phyloP scores from a whole-genome alignment of 2,888 invertebrate species.

The Philopedon plagiatum region DNA sequence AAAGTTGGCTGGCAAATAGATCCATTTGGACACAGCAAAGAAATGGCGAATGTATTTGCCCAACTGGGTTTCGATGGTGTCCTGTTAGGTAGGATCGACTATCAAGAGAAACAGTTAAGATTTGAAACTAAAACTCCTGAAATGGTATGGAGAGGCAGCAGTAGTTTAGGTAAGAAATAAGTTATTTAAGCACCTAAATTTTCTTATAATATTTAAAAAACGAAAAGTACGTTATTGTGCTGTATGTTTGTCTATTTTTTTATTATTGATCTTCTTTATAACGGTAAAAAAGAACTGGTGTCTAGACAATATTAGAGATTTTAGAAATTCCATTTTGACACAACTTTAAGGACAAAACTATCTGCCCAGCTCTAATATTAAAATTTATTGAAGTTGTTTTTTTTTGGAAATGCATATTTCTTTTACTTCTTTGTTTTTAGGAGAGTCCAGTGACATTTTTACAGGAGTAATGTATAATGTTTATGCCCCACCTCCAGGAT shows the following conservation, averaged over 20 bases:
- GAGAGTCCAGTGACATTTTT: slow-evolving; percentile 71
- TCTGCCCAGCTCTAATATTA: too few species aligned
- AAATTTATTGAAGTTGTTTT: too few species aligned
- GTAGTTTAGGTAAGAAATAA: slow-evolving; percentile 74
- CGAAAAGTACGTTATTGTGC: too few species aligned
- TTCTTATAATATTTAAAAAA: too few species aligned
- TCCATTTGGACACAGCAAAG: slow-evolving; percentile 89
- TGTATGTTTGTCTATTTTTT: too few species aligned
- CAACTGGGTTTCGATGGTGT: slow-evolving; percentile 92
- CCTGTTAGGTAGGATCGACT: slow-evolving; percentile 90
- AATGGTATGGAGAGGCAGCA: slow-evolving; percentile 86
- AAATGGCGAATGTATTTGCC: slow-evolving; percentile 85
- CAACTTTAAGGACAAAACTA: too few species aligned
- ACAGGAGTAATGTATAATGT: slow-evolving; percentile 83
- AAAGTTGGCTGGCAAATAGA: slow-evolving; percentile 88
- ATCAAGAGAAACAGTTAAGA: slow-evolving; percentile 82
- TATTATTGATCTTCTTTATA: too few species aligned
- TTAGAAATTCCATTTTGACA: too few species aligned
- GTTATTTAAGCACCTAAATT: neutral
- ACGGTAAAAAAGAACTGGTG: too few species aligned
- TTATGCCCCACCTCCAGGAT: slow-evolving; percentile 90
- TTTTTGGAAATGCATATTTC: neutral
- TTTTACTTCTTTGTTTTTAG: slow-evolving; percentile 64
- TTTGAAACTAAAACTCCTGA: slow-evolving; percentile 78
- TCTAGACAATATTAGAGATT: too few species aligned